These are phyloP conservation scores for Cotesia chilonis DNA, from an alignment of 1,140 invertebrate genomes.

Conservation along the genomic window DNA sequence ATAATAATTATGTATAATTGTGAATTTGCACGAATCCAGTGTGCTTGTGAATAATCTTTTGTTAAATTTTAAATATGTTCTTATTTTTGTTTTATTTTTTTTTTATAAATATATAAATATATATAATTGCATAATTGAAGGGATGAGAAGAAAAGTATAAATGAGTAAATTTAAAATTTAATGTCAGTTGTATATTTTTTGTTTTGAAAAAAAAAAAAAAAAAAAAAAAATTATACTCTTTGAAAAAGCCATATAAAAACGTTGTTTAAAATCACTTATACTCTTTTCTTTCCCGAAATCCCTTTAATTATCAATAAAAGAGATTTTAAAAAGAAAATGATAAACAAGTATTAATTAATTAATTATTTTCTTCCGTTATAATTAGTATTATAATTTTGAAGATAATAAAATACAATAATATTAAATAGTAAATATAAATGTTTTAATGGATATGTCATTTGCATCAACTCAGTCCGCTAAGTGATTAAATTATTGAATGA, in stretches of 20 bases:
- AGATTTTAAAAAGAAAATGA: too few relatives aligned
- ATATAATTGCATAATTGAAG: too few relatives aligned
- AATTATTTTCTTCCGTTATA: neutral
- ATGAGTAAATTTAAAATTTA: too few relatives aligned
- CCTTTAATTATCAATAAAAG: too few relatives aligned
- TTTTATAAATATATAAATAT: too few relatives aligned
- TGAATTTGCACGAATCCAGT: neutral
- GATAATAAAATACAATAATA: conserved; percentile 6
- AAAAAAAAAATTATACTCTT: too few relatives aligned
- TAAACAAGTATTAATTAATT: neutral
- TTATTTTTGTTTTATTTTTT: too few relatives aligned
- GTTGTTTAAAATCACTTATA: neutral
- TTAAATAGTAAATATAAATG: conserved; percentile 12
- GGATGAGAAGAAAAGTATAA: too few relatives aligned
- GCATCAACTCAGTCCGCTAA: conserved; percentile 51
- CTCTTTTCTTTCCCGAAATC: too few relatives aligned
- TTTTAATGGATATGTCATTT: conserved; percentile 22
- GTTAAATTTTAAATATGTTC: too few relatives aligned
- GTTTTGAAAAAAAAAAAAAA: too few relatives aligned
- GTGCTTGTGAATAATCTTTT: neutral
- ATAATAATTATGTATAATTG: conserved; percentile 9
- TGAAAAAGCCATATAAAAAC: neutral
- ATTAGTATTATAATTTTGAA: neutral
- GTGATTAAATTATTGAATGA: conserved; percentile 53
- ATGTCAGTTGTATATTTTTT: too few relatives aligned